phyloP scores from a whole-genome alignment of 2,888 invertebrate species.

The Escarpia spicata region DNA sequence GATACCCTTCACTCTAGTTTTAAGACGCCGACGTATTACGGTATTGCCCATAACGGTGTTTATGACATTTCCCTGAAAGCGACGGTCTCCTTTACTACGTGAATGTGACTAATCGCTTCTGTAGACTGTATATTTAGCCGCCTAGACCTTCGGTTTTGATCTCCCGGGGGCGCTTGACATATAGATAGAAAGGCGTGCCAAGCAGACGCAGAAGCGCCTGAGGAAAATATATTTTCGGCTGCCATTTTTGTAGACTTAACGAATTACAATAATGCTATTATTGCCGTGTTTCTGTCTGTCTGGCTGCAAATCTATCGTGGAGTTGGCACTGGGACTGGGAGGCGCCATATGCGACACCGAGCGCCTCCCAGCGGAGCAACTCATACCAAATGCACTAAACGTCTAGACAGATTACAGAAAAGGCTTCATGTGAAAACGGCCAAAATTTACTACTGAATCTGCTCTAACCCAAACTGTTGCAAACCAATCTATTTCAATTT shows the following conservation, averaged over 20 bases:
- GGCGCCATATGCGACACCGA: not conserved
- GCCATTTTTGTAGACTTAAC: not conserved
- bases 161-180: not conserved
- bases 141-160: not conserved
- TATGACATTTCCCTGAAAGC: not conserved
- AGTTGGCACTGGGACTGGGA: not conserved
- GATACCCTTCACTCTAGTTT: not conserved
- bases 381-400: not conserved
- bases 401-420: too few relatives aligned
- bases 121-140: not conserved
- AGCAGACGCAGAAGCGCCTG: not conserved
- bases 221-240: not conserved
- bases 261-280: not conserved
- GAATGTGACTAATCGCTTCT: not conserved
- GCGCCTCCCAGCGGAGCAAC: not conserved
- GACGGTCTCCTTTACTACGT: not conserved
- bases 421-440: too few relatives aligned
- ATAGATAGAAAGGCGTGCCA: not conserved
- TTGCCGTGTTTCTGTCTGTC: not conserved
- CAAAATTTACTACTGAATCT: too few relatives aligned
- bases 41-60: not conserved
- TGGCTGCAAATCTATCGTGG: not conserved
- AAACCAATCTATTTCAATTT: too few relatives aligned
- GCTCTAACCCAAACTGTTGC: too few relatives aligned
- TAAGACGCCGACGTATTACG: not conserved